These are phyloP conservation scores for Ligdia adustata DNA, from an alignment of 2,888 invertebrate genomes.

Conservation along the genomic window DNA sequence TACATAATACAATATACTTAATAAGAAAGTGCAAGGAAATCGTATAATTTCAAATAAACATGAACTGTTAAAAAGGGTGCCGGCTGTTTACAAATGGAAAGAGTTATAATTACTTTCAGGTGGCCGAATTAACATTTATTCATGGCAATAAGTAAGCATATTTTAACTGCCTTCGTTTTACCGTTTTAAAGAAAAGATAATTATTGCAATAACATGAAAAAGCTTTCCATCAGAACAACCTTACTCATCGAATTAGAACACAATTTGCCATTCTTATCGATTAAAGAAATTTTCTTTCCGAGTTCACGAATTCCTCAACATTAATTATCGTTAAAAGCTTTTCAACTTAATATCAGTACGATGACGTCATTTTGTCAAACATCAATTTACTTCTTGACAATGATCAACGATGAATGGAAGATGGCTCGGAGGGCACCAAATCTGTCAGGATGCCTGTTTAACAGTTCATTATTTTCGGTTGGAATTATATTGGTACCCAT, in stretches of 20 bases:
- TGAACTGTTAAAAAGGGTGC: no score
- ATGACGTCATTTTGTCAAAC: conserved; percentile 78
- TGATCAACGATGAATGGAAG: conserved; percentile 66
- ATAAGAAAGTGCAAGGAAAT: neutral
- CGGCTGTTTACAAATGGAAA: no score
- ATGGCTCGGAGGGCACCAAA: conserved; percentile 41
- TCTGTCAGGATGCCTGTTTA: conserved; percentile 43
- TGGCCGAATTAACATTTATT: no score
- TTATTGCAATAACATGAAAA: no score
- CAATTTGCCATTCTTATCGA: conserved; percentile 41
- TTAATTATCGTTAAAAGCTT: conserved; percentile 78
- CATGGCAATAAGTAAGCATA: no score
- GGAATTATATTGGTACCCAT: conserved; percentile 1
- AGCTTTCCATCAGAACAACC: no score
- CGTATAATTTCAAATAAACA: neutral
- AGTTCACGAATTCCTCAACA: conserved; percentile 53
- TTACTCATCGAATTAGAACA: no score
- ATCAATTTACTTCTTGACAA: conserved; percentile 76
- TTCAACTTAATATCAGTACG: conserved; percentile 63
- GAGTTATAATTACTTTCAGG: no score
- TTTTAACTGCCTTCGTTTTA: no score
- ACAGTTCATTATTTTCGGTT: conserved; percentile 29
- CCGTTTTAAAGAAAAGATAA: no score
- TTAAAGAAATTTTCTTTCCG: conserved; percentile 47
- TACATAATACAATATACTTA: no score